phyloP scores from a whole-genome alignment of 2,888 invertebrate species.

The Athalia circularis region DNA sequence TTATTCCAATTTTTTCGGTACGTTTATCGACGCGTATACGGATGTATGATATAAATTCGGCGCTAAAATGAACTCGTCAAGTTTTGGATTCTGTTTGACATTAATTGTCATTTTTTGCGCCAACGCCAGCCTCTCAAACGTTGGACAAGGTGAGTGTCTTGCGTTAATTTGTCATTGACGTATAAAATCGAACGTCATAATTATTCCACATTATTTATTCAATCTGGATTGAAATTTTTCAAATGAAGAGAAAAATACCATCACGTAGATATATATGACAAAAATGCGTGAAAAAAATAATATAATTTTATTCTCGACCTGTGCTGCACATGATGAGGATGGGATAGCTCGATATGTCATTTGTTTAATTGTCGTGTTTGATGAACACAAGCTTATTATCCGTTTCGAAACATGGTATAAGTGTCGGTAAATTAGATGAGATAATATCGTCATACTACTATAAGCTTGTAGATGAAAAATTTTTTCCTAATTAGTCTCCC shows the following conservation, averaged over 20 bases:
- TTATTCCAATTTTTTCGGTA: neutral
- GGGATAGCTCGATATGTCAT: neutral
- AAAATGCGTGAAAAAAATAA: no score
- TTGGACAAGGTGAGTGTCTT: conserved; percentile 27
- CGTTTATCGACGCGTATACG: neutral
- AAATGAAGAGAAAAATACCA: no score
- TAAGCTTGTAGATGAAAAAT: no score
- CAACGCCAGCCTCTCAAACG: neutral
- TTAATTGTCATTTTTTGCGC: conserved; percentile 16
- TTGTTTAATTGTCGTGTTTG: neutral
- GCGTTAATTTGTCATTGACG: no score
- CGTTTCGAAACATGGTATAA: neutral
- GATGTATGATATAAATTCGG: neutral
- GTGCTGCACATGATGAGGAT: no score
- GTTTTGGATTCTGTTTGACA: neutral
- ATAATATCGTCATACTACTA: neutral
- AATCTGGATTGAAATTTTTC: neutral
- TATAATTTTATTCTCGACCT: no score
- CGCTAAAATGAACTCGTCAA: neutral
- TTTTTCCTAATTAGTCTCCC: no score
- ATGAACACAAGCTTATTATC: neutral
- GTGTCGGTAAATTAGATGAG: no score
- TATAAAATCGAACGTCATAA: no score
- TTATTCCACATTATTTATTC: no score
- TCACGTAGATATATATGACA: no score